Evolutionary conservation across 2,113 vertebrate species (phyloP).

Genomic region (Equus przewalskii): DNA sequence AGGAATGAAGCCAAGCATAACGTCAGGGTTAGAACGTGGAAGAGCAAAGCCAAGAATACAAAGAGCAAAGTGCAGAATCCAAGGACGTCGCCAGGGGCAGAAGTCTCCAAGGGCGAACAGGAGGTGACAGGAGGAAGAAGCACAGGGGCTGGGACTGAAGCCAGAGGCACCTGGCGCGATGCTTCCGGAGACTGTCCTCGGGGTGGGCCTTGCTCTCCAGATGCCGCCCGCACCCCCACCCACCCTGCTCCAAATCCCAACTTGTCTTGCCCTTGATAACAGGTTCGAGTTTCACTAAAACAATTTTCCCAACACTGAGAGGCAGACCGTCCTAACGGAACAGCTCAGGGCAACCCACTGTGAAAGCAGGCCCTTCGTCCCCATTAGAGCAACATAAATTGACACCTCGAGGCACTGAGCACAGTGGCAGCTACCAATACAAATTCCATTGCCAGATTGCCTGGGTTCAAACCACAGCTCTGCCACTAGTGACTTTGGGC

Average conservation of each 20-base stretch:
- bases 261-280: no score
- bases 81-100: neutral
- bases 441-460: neutral
- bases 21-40: neutral
- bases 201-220: neutral
- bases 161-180: neutral
- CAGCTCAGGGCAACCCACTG: neutral
- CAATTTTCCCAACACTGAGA: neutral
- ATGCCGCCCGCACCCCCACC: no score
- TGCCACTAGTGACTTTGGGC: neutral
- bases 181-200: neutral
- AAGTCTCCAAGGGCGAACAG: neutral
- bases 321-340: neutral
- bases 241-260: neutral
- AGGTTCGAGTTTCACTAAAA: neutral
- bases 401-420: neutral
- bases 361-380: neutral
- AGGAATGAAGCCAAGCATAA: conserved; percentile 1
- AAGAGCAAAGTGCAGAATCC: neutral
- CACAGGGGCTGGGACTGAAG: neutral
- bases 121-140: neutral
- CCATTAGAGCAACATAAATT: neutral
- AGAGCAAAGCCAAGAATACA: neutral
- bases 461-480: neutral
- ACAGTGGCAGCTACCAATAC: neutral